Evolutionary conservation across 2,797 vertebrate genomes (phyloP).

Genomic region (Gobionotothen gibberifrons): DNA sequence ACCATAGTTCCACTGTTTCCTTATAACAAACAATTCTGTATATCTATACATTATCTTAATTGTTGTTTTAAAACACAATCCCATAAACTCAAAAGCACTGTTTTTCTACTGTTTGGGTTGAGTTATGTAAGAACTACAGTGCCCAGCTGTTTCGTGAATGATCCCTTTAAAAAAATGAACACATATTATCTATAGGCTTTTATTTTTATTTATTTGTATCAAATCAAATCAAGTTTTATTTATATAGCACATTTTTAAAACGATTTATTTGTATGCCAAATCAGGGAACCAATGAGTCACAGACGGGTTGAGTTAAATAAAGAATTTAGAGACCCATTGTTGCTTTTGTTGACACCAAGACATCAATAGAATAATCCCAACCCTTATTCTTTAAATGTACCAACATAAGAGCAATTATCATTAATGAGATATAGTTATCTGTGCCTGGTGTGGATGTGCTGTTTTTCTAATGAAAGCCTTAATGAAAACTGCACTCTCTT

Average conservation of each 20-base stretch:
- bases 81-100: background rate
- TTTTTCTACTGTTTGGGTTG: background rate
- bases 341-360: too few species aligned
- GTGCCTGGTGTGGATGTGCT: background rate
- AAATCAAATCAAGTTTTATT: too few species aligned
- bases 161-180: too few species aligned
- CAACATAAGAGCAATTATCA: background rate
- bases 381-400: too few species aligned
- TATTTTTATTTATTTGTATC: too few species aligned
- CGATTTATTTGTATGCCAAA: too few species aligned
- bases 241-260: too few species aligned
- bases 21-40: background rate
- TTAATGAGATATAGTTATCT: background rate
- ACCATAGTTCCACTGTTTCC: background rate
- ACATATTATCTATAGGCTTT: too few species aligned
- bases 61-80: background rate
- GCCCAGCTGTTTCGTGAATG: background rate
- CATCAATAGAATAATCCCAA: too few species aligned
- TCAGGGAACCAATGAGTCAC: background rate
- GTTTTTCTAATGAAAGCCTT: background rate
- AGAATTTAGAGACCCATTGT: background rate
- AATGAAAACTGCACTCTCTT: conserved; percentile 17
- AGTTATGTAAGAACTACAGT: background rate
- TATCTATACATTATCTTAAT: background rate
- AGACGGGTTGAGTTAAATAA: background rate